Evolutionary conservation across 2,113 vertebrate species (phyloP), one percentile per base, ranked within the genome.

Genomic region (Colaptes auratus): DNA sequence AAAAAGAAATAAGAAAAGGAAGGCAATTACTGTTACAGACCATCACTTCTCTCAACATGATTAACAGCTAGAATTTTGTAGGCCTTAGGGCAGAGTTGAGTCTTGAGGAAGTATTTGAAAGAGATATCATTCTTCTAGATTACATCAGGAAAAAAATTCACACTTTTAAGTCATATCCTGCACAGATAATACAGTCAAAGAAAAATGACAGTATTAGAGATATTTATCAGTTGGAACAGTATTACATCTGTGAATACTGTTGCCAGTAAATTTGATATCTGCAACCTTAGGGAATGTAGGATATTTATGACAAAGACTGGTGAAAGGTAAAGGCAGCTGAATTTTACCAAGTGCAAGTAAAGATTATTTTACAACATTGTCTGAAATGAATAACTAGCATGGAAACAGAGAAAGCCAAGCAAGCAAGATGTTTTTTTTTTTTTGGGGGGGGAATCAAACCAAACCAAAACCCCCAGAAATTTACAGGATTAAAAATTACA

Each of bases 61-160:
- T 95, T 85, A 96, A 93, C 82, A 95, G 72, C 82, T 88, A 86
- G 85, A 91, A 82, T 88, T 91, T 27, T 86, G 89, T 86, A 88
- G 93, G 93, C 94, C 91, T 74, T 48, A 88, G 85, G 87, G 89
- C 89, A 97, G 82, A 80, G 79, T 69, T 82, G 86, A 93, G 85
- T 80, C 89, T 96, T 74, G 84, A 93, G 82, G 76, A 91, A 81
- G 53, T 80, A 74, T 95, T 80, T 95, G 85, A 95, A 92, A 95
- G 87, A 90, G 84, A 79, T 84, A 95, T 82, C 79, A 91, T 87
- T 95, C 89, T 85, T 83, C 79, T 19, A 89, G 69, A 95, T 95
- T 36, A 80, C 53, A 92, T 91, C 64, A 70, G 71, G 30, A 52
- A 10, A 23, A 73, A 83, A 91, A 31, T 0, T 36, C 36, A 78